These are phyloP conservation scores for Drosophila suboccidentalis DNA, from an alignment of 2,888 invertebrate genomes.

Conservation along the genomic window DNA sequence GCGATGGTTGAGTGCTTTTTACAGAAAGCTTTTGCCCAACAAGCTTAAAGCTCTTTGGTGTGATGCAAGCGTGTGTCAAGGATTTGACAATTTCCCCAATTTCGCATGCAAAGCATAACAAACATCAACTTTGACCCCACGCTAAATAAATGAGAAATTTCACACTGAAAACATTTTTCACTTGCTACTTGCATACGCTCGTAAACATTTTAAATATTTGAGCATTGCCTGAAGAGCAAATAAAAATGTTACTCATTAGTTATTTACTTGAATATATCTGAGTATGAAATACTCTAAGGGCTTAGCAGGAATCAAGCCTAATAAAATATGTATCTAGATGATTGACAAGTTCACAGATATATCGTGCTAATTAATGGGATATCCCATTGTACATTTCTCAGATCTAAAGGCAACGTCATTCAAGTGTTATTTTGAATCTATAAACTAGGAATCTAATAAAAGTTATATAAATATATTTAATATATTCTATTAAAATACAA, in stretches of 20 bases:
- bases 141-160: neutral
- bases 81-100: conserved; percentile 9
- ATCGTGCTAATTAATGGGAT: too few relatives aligned
- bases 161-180: conserved; percentile 3
- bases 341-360: too few relatives aligned
- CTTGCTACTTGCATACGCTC: neutral
- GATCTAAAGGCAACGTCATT: too few relatives aligned
- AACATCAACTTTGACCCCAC: neutral
- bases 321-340: neutral
- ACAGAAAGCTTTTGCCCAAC: conserved; percentile 7
- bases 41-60: conserved; percentile 4
- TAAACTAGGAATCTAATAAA: too few relatives aligned
- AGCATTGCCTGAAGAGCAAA: neutral
- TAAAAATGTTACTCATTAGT: neutral
- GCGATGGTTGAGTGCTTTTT: conserved; percentile 14
- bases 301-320: neutral
- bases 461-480: too few relatives aligned
- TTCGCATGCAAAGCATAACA: neutral
- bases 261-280: neutral
- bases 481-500: too few relatives aligned
- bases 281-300: conserved; percentile 3
- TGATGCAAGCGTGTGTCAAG: too few relatives aligned
- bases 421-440: too few relatives aligned
- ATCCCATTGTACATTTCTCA: too few relatives aligned
- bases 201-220: conserved; percentile 11